A percentile compares a stretch with the other conserved stretches of the same genome.
These are phyloP conservation scores for Dipodomys merriami DNA, from an alignment of 2,113 vertebrate species.

Conservation along the genomic window DNA sequence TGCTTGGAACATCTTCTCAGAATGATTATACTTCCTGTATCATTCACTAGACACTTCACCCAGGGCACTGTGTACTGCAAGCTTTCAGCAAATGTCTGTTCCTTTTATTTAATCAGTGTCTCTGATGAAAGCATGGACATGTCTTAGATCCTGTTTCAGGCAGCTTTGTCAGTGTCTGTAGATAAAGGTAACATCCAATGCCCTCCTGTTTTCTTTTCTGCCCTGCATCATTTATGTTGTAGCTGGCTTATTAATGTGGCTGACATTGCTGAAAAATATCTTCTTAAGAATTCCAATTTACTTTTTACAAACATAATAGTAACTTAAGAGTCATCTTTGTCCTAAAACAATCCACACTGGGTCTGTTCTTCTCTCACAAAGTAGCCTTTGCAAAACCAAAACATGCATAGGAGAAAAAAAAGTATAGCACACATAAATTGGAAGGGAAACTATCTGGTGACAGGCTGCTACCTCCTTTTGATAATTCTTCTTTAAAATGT, in stretches of 20 bases:
- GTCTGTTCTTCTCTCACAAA: conserved; percentile 8
- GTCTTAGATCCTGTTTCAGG: not conserved
- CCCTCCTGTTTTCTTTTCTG: not conserved
- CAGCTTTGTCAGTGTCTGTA: not conserved
- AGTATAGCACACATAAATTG: not conserved
- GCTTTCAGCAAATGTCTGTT: not conserved
- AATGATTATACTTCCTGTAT: not conserved
- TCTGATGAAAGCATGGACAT: not conserved
- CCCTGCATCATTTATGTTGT: not conserved
- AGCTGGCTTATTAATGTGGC: not conserved
- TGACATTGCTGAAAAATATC: not conserved
- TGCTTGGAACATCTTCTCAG: not conserved
- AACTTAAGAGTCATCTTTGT: conserved; percentile 12
- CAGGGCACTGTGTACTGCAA: not conserved
- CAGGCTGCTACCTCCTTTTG: not conserved
- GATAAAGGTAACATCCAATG: not conserved
- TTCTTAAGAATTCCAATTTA: not conserved
- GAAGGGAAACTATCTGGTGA: conserved; percentile 16
- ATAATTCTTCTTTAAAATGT: conserved; percentile 36
- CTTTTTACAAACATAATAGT: not conserved
- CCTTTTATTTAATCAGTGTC: not conserved
- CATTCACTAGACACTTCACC: not conserved
- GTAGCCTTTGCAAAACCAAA: conserved; percentile 14
- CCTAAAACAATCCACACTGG: conserved; percentile 19
- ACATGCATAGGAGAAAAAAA: not conserved